Base-by-base conservation (phyloP, 2,113 vertebrate genomes). In the Himantopus leucocephalus region DNA sequence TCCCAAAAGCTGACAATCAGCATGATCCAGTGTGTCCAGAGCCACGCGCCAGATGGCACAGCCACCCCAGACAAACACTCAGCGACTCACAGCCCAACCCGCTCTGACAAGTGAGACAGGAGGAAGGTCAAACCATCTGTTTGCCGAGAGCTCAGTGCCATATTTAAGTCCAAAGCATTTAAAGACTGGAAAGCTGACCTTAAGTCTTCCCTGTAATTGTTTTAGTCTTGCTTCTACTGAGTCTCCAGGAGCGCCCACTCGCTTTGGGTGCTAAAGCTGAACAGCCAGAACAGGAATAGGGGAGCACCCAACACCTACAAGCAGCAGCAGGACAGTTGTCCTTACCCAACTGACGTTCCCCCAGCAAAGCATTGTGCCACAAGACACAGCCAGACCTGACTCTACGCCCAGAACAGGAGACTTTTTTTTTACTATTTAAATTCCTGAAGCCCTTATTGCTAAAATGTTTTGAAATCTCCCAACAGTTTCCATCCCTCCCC, bases 91-190 rank as follows among this genome's bases (percentile, higher is more conserved):
- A 77, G 93, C 37, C 55, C 88, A 55, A 77, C 26, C 85, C 0
- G 5, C 94, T 43, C 79, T 11, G 68, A 93, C 72, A 78, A 76
- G 85, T 1, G 6, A 76, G 67, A 26, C 82, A 45, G 59, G n/a
- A 84, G 88, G 59, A 85, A 93, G 85, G 94, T 78, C 85, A 85
- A 80, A 43, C 93, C 90, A 94, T 96, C 93, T 96, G 92, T 48
- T 20, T 37, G 82, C 85, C 1, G 1, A 50, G 80, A 90, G 73
- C 74, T 83, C 79, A 4, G 71, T 10, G 50, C 75, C 45, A 9
- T 5, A 4, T 26, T 85, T 43, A 53, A 74, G 47, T 12, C 45
- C 39, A 73, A 50, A 90, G 37, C 20, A 6, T n/a, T 90, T 74
- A 45, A 73, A 90, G 62, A 5, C 12, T 62, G 58, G 35, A 64